A percentile compares a stretch with the other conserved stretches of the same genome.
Conservation (phyloP, 2,888 invertebrate species). For the Teleiodes luculella region DNA sequence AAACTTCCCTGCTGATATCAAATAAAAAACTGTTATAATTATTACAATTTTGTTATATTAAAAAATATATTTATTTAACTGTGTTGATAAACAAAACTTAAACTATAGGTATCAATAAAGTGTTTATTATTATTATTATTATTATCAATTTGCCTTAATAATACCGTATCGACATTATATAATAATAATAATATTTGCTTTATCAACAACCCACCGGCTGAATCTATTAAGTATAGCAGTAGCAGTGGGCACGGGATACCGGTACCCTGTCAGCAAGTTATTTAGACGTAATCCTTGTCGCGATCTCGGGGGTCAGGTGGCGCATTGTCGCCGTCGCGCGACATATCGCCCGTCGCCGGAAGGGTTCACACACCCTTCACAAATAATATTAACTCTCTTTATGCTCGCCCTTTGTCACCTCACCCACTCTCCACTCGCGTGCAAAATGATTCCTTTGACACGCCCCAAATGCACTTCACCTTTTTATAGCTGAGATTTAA, state of each 20-base stretch:
- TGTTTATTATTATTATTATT: too few relatives aligned
- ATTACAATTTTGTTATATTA: too few relatives aligned
- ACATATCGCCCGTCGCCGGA: constrained; percentile 15
- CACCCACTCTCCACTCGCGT: constrained; percentile 31
- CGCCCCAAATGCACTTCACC: constrained; percentile 44
- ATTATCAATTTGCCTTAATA: too few relatives aligned
- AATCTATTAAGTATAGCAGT: background rate
- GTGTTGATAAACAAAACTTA: too few relatives aligned
- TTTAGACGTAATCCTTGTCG: constrained; percentile 42
- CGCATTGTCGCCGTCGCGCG: background rate
- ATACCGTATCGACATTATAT: too few relatives aligned
- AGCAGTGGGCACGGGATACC: too few relatives aligned
- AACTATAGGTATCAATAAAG: too few relatives aligned
- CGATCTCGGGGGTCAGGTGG: constrained; percentile 41
- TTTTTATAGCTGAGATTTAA: constrained; percentile 35
- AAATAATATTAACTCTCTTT: constrained; percentile 59
- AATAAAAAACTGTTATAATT: too few relatives aligned
- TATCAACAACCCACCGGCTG: background rate
- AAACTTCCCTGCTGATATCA: too few relatives aligned
- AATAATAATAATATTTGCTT: background rate
- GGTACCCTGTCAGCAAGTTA: constrained; percentile 34
- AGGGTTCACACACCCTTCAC: constrained; percentile 36
- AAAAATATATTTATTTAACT: too few relatives aligned
- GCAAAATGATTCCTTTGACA: constrained; percentile 55
- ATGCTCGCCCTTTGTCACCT: constrained; percentile 47